phyloP scores from a whole-genome alignment of 2,797 vertebrate species.

The Coluber constrictor region DNA sequence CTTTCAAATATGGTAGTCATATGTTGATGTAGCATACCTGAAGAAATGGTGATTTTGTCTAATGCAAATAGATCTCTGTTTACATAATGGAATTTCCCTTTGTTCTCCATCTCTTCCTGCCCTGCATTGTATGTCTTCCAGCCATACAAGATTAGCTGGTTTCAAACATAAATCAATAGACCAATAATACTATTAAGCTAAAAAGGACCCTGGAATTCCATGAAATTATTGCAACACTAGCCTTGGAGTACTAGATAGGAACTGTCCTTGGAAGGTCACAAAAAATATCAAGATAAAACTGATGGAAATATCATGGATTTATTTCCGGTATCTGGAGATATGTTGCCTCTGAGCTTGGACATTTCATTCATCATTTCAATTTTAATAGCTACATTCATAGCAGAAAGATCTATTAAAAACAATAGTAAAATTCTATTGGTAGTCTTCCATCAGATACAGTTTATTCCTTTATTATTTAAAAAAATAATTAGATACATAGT shows the following conservation, averaged over 20 bases:
- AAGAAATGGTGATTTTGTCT: not conserved
- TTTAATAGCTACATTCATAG: not conserved
- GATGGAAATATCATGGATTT: not conserved
- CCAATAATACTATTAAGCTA: not conserved
- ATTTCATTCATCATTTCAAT: not conserved
- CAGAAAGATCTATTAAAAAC: not conserved
- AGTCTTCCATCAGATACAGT: not conserved
- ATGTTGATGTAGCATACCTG: not conserved
- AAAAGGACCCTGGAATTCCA: not conserved
- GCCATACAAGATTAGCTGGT: not conserved
- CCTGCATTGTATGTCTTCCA: not conserved
- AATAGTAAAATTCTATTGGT: not conserved
- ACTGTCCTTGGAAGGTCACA: not conserved
- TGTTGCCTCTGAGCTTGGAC: not conserved
- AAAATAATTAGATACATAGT: not conserved
- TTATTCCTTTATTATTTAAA: not conserved
- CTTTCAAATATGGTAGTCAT: not conserved
- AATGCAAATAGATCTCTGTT: not conserved
- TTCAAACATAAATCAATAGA: not conserved
- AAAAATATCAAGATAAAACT: not conserved
- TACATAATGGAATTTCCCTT: not conserved
- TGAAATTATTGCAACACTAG: not conserved
- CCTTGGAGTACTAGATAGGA: not conserved
- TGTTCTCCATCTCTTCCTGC: not conserved
- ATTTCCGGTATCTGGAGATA: not conserved